Evolutionary conservation across 2,113 vertebrate genomes (phyloP).

Genomic region (Pyrgilauda ruficollis): DNA sequence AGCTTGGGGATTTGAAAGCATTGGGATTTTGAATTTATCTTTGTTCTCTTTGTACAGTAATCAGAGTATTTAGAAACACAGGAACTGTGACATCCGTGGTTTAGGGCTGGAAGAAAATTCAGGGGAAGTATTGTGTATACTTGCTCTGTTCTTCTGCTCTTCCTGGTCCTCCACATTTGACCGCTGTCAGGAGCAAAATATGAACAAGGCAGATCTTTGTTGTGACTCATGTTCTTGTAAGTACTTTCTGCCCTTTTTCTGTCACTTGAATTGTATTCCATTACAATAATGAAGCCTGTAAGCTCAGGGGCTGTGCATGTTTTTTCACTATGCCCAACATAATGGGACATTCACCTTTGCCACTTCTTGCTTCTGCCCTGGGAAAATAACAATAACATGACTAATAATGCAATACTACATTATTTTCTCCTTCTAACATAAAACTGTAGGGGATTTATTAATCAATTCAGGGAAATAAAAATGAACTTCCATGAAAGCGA

Average conservation of each 20-base stretch:
- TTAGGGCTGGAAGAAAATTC: background rate
- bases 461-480: background rate
- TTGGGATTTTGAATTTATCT: background rate
- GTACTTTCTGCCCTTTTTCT: background rate
- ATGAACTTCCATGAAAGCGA: background rate
- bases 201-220: background rate
- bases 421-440: background rate
- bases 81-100: background rate
- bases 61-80: background rate
- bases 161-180: background rate
- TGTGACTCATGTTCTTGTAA: background rate
- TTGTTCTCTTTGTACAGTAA: background rate
- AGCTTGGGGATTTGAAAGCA: background rate
- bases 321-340: background rate
- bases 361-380: background rate
- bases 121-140: accelerated
- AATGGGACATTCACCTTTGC: background rate
- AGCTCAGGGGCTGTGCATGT: background rate
- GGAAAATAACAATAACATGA: background rate
- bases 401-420: background rate
- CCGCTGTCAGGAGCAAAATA: background rate
- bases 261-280: background rate
- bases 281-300: background rate
- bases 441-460: background rate
- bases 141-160: background rate